Evolutionary conservation across 2,888 invertebrate species (phyloP).

Genomic region (Galerucella nymphaeae): DNA sequence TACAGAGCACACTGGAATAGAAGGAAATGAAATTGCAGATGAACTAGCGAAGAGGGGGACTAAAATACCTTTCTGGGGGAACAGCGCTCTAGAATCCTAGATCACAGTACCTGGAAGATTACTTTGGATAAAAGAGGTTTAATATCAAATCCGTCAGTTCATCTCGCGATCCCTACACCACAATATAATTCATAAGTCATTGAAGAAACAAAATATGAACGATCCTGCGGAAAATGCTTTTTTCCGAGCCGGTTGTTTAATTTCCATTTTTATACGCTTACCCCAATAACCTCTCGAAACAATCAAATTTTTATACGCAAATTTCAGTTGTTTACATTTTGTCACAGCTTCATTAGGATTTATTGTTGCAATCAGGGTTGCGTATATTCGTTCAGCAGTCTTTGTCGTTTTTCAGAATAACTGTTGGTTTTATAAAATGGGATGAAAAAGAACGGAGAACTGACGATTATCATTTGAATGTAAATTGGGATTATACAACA

Average conservation of each 20-base stretch:
- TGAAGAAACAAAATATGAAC: slow-evolving; percentile 8
- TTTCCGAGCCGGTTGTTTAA: not conserved
- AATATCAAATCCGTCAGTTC: not conserved
- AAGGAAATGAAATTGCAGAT: too few species aligned
- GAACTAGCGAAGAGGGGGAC: too few species aligned
- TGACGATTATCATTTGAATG: slow-evolving; percentile 31
- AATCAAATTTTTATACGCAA: slow-evolving; percentile 35
- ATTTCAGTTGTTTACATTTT: slow-evolving; percentile 34
- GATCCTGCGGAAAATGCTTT: slow-evolving; percentile 19
- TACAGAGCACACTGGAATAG: too few species aligned
- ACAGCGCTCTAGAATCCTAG: too few species aligned
- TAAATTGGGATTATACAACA: slow-evolving; percentile 15
- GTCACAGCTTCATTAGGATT: slow-evolving; percentile 36
- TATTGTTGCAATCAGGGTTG: slow-evolving; percentile 35
- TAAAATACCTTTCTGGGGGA: too few species aligned
- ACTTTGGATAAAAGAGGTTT: too few species aligned
- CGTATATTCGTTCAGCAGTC: slow-evolving; percentile 16
- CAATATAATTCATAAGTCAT: not conserved
- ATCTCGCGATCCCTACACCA: not conserved
- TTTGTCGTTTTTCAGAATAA: slow-evolving; percentile 26
- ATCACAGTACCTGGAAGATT: too few species aligned
- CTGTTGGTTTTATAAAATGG: slow-evolving; percentile 26
- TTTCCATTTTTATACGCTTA: slow-evolving; percentile 24
- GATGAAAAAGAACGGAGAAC: slow-evolving; percentile 20
- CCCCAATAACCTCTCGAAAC: slow-evolving; percentile 30